Conservation (phyloP, 2,888 invertebrate species). For the Gasteruption jaculator region DNA sequence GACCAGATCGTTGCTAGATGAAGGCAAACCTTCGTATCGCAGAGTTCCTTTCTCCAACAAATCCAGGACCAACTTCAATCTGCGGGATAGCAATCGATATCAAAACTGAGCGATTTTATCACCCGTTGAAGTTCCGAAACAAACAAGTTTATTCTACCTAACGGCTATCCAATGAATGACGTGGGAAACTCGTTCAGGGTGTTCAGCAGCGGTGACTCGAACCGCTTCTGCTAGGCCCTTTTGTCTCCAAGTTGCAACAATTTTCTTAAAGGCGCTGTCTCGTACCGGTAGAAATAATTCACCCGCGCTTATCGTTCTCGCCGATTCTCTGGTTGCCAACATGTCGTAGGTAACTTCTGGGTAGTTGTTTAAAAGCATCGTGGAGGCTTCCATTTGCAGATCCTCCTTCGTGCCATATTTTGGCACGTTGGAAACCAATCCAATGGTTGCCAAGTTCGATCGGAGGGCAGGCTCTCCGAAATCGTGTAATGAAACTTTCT, state of each 20-base stretch:
- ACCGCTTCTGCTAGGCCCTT: constrained; percentile 70
- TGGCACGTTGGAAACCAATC: constrained; percentile 26
- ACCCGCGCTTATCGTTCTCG: constrained; percentile 52
- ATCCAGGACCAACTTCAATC: constrained; percentile 37
- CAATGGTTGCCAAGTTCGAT: constrained; percentile 32
- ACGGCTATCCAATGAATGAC: constrained; percentile 49
- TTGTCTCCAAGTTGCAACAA: constrained; percentile 72
- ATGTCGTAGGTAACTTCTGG: constrained; percentile 67
- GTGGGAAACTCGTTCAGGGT: constrained; percentile 54
- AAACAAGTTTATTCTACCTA: constrained; percentile 29
- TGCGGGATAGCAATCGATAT: no score
- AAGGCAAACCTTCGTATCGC: constrained; percentile 39
- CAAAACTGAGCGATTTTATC: no score
- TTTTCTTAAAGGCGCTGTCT: constrained; percentile 69
- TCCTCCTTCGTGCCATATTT: constrained; percentile 34
- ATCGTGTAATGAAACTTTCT: constrained; percentile 36
- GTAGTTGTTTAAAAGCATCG: constrained; percentile 56
- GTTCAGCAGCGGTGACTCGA: constrained; percentile 58
- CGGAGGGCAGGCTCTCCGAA: constrained; percentile 32
- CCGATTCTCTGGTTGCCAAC: constrained; percentile 56
- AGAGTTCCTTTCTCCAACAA: constrained; percentile 41
- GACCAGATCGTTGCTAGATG: constrained; percentile 41
- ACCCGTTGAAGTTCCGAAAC: background rate
- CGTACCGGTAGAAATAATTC: constrained; percentile 63
- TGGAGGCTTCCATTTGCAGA: constrained; percentile 35